Base-by-base conservation (phyloP, 2,888 invertebrate species). In the Papilio elwesi region DNA sequence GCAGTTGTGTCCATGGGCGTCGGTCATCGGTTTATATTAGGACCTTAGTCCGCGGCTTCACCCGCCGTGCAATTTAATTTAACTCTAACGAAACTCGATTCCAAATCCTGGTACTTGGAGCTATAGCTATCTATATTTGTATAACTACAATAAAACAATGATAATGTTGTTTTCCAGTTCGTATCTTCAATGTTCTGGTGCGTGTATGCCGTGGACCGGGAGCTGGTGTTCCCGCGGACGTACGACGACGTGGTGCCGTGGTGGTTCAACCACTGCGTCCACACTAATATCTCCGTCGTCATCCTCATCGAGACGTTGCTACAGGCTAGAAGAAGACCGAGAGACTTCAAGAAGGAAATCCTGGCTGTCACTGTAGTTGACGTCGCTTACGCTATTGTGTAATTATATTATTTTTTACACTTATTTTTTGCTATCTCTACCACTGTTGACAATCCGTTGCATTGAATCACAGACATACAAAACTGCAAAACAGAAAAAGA, bases 191-290 rank as follows among this genome's bases (percentile, higher is more conserved):
- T 94, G 87, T 95, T 95, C 84, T 95, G 95, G 95, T 78, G 80
- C 0, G 76, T 95, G 0, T 95, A 91, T 89, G 82, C 85, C 59
- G 89, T 94, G 62, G 94, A 95, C 79, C 88, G 95, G 0, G 95
- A 95, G 84, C 87, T 95, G 79, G 94, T 95, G 48, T 95, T 94
- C 83, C 95, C 95, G 0, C 77, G 80, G 71, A 85, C 90, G 12
- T 90, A 94, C 79, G 95, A 95, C 78, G 80, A 83, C 68, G 86
- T 95, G 13, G 89, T 95, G 0, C 95, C 95, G 0, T 88, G 90
- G 85, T 95, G 94, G 94, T 89, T 95, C 81, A 95, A 95, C 86
- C 95, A 95, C 76, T 93, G 94, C 74, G 90, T 95, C 48, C 95
- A 95, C 82, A 94, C 95, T 0, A 91, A 93, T 79, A 94, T 95